phyloP scores from a whole-genome alignment of 2,797 vertebrate genomes.

The Potorous gilbertii region DNA sequence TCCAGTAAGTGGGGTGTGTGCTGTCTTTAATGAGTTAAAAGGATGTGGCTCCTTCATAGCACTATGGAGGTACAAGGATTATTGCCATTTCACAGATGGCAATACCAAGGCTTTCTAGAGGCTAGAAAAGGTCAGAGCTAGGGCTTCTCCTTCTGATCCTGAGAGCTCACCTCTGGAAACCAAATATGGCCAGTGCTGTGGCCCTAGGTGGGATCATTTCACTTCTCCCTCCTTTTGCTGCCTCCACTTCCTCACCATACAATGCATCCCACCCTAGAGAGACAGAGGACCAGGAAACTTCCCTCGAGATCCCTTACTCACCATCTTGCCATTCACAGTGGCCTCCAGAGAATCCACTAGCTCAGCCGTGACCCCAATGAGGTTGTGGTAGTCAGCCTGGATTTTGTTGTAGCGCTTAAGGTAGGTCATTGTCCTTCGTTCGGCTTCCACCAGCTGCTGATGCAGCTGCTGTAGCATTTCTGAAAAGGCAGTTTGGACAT shows the following conservation, averaged over 20 bases:
- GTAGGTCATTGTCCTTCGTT: slow-evolving; percentile 87
- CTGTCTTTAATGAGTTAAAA: not conserved
- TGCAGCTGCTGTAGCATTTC: slow-evolving; percentile 86
- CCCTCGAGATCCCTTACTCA: slow-evolving; percentile 76
- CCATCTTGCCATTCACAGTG: slow-evolving; percentile 95
- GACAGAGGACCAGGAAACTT: not conserved
- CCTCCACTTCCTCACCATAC: not conserved
- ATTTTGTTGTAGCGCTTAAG: slow-evolving; percentile 90
- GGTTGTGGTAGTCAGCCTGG: slow-evolving; percentile 92
- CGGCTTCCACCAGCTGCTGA: slow-evolving; percentile 90
- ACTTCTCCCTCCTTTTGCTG: not conserved
- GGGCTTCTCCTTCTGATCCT: not conserved
- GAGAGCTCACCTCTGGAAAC: not conserved
- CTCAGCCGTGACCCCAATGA: slow-evolving; percentile 94
- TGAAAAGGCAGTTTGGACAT: slow-evolving; percentile 59
- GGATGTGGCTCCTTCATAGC: not conserved
- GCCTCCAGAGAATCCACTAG: slow-evolving; percentile 96
- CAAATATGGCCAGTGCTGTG: not conserved
- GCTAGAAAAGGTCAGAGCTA: not conserved
- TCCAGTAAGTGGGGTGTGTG: not conserved
- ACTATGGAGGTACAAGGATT: not conserved
- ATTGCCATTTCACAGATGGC: not conserved
- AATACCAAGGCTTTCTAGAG: not conserved
- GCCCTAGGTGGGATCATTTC: not conserved
- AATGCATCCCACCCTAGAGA: slow-evolving; percentile 45